Evolutionary conservation across 2,797 vertebrate genomes (phyloP).

Genomic region (Xerus rutilus): DNA sequence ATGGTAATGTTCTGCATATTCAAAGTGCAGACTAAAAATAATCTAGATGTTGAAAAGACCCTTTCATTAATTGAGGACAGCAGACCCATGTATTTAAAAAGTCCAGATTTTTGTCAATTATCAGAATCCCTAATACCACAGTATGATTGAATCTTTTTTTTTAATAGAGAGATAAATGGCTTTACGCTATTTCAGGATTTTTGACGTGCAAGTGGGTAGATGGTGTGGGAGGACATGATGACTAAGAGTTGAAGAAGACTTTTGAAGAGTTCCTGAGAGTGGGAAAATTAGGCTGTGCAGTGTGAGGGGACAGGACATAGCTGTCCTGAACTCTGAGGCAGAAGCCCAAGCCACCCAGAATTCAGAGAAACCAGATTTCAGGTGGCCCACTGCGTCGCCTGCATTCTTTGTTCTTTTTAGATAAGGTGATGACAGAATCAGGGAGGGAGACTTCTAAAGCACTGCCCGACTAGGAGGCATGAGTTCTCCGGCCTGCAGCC

Average conservation of each 20-base stretch:
- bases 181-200: slow-evolving; percentile 53
- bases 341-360: rapidly evolving
- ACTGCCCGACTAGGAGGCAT: rapidly evolving
- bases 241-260: slow-evolving; percentile 12
- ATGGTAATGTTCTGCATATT: background rate
- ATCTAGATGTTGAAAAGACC: background rate
- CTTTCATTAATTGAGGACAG: background rate
- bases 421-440: rapidly evolving
- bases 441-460: background rate
- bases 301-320: rapidly evolving
- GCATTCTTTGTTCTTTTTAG: background rate
- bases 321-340: rapidly evolving
- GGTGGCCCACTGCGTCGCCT: rapidly evolving
- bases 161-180: slow-evolving; percentile 45
- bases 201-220: slow-evolving; percentile 66
- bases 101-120: background rate
- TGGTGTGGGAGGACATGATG: slow-evolving; percentile 39
- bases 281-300: background rate
- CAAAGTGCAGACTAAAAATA: background rate
- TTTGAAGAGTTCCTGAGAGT: background rate
- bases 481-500: rapidly evolving
- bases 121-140: background rate
- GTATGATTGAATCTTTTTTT: background rate
- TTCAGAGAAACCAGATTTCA: rapidly evolving
- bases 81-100: background rate